phyloP scores from a whole-genome alignment of 2,888 invertebrate species.

The Apodemia zela region DNA sequence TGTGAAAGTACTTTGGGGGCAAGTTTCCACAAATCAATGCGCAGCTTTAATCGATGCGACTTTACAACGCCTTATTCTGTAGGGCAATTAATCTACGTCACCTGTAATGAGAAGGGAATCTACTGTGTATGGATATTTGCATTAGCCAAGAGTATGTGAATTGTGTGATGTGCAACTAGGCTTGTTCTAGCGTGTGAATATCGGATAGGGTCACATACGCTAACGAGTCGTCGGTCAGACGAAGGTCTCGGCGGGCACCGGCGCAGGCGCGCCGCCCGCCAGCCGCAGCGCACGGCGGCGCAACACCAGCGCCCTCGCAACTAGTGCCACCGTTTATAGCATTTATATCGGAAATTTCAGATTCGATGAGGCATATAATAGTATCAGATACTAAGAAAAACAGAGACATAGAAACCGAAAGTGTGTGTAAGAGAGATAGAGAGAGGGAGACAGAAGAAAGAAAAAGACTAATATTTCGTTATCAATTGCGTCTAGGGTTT shows the following conservation, averaged over 20 bases:
- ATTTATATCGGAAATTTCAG: neutral
- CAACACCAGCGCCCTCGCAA: conserved; percentile 28
- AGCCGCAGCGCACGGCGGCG: conserved; percentile 27
- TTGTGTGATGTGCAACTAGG: neutral
- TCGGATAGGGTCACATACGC: neutral
- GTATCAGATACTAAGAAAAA: too few species aligned
- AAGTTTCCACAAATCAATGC: too few species aligned
- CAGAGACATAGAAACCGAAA: too few species aligned
- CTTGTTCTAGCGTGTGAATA: neutral
- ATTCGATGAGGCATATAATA: neutral
- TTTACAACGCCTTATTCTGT: too few species aligned
- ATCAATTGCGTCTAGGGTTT: neutral
- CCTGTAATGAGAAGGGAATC: too few species aligned
- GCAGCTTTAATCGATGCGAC: too few species aligned
- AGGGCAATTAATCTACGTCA: too few species aligned
- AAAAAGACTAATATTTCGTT: neutral
- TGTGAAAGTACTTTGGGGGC: too few species aligned
- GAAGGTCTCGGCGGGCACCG: conserved; percentile 42
- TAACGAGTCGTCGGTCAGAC: conserved; percentile 33
- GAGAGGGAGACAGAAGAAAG: neutral
- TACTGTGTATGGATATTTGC: neutral
- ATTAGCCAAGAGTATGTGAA: neutral
- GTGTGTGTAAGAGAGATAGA: neutral
- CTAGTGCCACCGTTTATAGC: neutral
- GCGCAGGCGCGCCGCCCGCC: conserved; percentile 19